phyloP scores from a whole-genome alignment of 2,797 vertebrate genomes.

The Sebastes miniatus region DNA sequence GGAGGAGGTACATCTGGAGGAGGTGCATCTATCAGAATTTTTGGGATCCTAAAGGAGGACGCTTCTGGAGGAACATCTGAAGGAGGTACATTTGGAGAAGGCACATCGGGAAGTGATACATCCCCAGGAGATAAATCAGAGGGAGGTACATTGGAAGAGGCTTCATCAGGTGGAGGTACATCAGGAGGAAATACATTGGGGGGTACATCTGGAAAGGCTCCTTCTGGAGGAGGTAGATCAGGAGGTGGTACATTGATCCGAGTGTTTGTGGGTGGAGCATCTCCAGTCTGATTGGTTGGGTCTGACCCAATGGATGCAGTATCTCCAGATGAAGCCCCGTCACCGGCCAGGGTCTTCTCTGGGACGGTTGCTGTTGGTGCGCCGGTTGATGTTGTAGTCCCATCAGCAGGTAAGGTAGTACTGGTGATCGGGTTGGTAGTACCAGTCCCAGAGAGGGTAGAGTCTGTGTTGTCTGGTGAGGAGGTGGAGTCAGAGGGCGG shows the following conservation, averaged over 20 bases:
- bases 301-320: not conserved
- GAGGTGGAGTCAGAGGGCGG: constrained; percentile 30
- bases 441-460: constrained; percentile 2
- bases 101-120: not conserved
- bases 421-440: constrained; percentile 3
- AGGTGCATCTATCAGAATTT: not conserved
- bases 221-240: not conserved
- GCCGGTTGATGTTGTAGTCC: constrained; percentile 4
- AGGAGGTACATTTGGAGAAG: not conserved
- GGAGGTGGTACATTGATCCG: not conserved
- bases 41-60: not conserved
- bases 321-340: constrained; percentile 19
- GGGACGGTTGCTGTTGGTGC: not conserved
- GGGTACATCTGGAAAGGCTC: not conserved
- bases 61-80: not conserved
- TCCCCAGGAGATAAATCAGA: not conserved
- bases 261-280: constrained; percentile 14
- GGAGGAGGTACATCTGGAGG: not conserved
- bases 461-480: constrained; percentile 42
- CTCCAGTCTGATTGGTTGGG: constrained; percentile 14
- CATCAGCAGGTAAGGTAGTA: constrained; percentile 6
- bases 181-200: not conserved
- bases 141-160: not conserved
- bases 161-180: not conserved
- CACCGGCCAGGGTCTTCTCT: constrained; percentile 9